A percentile compares a stretch with the other conserved stretches of the same genome.
These are phyloP conservation scores for Botia almorhae DNA, from an alignment of 2,797 vertebrate genomes.

Conservation along the genomic window DNA sequence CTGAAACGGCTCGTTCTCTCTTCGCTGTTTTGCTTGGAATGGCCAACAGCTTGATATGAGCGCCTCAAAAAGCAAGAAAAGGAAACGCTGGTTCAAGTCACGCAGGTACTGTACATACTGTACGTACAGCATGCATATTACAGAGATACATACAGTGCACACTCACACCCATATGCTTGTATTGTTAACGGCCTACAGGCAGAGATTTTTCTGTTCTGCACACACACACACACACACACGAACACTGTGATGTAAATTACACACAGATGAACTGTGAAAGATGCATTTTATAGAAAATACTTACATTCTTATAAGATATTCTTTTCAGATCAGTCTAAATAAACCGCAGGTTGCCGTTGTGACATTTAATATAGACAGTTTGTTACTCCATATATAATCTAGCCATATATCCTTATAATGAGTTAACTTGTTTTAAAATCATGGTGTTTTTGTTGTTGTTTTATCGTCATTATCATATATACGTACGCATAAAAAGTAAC, in stretches of 20 bases:
- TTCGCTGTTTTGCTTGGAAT: constrained; percentile 71
- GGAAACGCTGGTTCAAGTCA: constrained; percentile 81
- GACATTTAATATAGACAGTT: too few relatives aligned
- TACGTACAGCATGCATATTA: not conserved
- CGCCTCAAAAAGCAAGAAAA: constrained; percentile 75
- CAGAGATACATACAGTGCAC: not conserved
- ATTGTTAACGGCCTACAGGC: not conserved
- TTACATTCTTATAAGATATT: too few relatives aligned
- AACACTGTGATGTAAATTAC: not conserved
- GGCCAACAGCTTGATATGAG: constrained; percentile 60
- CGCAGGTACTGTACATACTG: constrained; percentile 77
- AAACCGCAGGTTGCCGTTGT: too few relatives aligned
- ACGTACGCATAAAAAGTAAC: too few relatives aligned
- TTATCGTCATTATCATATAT: too few relatives aligned
- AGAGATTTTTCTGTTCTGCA: not conserved
- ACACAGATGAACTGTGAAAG: not conserved
- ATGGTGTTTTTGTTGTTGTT: too few relatives aligned
- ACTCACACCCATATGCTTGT: not conserved
- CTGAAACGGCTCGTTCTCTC: constrained; percentile 66
- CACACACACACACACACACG: not conserved
- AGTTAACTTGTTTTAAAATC: too few relatives aligned
- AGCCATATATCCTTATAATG: too few relatives aligned
- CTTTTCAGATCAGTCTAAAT: too few relatives aligned
- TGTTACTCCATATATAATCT: too few relatives aligned
- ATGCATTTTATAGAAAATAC: not conserved